phyloP scores from a whole-genome alignment of 2,113 vertebrate species.

The Actinemys pallida region DNA sequence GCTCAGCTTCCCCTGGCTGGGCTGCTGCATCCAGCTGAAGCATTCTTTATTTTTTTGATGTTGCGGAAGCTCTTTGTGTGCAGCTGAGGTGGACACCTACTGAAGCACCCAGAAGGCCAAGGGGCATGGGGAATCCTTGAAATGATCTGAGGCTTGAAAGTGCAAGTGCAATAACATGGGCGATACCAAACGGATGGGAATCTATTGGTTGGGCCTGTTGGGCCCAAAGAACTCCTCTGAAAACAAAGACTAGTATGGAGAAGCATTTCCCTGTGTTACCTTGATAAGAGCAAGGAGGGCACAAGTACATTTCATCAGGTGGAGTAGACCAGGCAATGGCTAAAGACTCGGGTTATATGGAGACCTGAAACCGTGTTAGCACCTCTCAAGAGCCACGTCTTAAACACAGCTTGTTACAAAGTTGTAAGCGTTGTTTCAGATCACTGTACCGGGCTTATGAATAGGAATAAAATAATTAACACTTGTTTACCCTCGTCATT shows the following conservation, averaged over 20 bases:
- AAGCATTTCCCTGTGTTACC: conserved; percentile 26
- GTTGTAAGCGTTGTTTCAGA: not conserved
- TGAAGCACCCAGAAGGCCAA: not conserved
- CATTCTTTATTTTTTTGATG: not conserved
- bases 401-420: not conserved
- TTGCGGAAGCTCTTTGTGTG: not conserved
- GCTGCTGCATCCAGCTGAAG: not conserved
- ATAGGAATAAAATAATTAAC: not conserved
- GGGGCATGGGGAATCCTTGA: not conserved
- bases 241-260: conserved; percentile 34
- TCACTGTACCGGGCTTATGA: not conserved
- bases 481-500: not conserved
- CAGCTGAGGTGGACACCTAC: not conserved
- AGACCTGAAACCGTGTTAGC: not conserved
- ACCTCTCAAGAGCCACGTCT: conserved; percentile 20
- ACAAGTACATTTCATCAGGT: conserved; percentile 19
- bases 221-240: not conserved
- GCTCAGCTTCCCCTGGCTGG: not conserved
- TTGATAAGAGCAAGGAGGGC: conserved; percentile 25
- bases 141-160: not conserved
- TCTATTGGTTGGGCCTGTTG: not conserved
- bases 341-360: not conserved
- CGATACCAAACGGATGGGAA: conserved; percentile 31
- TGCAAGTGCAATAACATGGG: not conserved
- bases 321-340: not conserved